These are phyloP conservation scores for Clarias gariepinus DNA, from an alignment of 2,113 vertebrate species.

Conservation along the genomic window DNA sequence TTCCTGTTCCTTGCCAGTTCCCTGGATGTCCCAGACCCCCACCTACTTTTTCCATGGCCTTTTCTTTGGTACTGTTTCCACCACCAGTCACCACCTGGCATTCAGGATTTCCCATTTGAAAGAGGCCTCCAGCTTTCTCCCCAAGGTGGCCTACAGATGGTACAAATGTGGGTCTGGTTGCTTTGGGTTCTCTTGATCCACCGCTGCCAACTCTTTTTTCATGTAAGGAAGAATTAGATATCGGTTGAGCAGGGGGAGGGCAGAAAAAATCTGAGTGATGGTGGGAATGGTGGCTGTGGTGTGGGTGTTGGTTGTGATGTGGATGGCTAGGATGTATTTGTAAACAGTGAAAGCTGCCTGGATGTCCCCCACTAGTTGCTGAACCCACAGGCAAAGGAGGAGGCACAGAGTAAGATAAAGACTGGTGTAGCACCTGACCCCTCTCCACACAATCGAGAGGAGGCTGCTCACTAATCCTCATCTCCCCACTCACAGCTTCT, in stretches of 20 bases:
- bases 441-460: slow-evolving; percentile 88
- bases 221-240: slow-evolving; percentile 76
- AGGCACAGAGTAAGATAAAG: slow-evolving; percentile 84
- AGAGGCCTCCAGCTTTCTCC: slow-evolving; percentile 82
- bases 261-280: slow-evolving; percentile 85
- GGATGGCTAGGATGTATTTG: slow-evolving; percentile 82
- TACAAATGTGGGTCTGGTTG: slow-evolving; percentile 86
- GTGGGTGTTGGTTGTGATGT: slow-evolving; percentile 69
- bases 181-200: slow-evolving; percentile 80
- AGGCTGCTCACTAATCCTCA: slow-evolving; percentile 83
- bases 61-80: slow-evolving; percentile 78
- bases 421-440: slow-evolving; percentile 85
- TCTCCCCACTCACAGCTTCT: slow-evolving; percentile 69
- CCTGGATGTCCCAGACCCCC: slow-evolving; percentile 66
- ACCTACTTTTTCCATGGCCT: slow-evolving; percentile 72
- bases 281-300: slow-evolving; percentile 64
- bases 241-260: slow-evolving; percentile 74
- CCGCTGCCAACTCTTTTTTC: slow-evolving; percentile 73
- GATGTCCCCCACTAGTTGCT: slow-evolving; percentile 72
- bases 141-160: slow-evolving; percentile 86
- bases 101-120: slow-evolving; percentile 81
- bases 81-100: slow-evolving; percentile 75
- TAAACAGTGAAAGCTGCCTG: slow-evolving; percentile 87
- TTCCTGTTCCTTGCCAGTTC: slow-evolving; percentile 77
- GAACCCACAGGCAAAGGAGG: slow-evolving; percentile 80